phyloP scores from a whole-genome alignment of 2,797 vertebrate species.

The Rhabdomys pumilio region DNA sequence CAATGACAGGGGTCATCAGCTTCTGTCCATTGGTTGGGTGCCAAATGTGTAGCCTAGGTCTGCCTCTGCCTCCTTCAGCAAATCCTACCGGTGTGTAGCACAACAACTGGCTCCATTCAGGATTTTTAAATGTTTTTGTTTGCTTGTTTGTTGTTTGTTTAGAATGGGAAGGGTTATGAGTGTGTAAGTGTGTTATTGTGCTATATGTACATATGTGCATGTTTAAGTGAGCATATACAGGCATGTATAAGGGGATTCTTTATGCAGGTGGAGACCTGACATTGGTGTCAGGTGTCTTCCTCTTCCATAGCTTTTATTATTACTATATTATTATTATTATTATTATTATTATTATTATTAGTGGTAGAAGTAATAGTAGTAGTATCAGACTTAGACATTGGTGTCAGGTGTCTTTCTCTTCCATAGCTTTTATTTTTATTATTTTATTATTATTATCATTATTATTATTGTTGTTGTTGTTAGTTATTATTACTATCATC shows the following conservation, averaged over 20 bases:
- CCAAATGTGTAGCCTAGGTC: too few relatives aligned
- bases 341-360: not conserved
- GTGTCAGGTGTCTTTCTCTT: too few relatives aligned
- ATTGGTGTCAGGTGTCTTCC: not conserved
- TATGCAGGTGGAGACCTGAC: not conserved
- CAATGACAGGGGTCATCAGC: too few relatives aligned
- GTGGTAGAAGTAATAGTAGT: too few relatives aligned
- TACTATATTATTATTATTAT: not conserved
- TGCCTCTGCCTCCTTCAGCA: too few relatives aligned
- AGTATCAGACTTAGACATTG: too few relatives aligned
- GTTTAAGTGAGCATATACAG: not conserved
- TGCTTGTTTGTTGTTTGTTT: not conserved
- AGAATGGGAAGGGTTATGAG: not conserved
- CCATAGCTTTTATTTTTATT: too few relatives aligned
- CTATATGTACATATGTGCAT: not conserved
- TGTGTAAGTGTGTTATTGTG: not conserved
- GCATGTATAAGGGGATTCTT: accelerated
- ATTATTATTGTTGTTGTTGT: not conserved
- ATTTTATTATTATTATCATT: too few relatives aligned
- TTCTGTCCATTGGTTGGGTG: too few relatives aligned
- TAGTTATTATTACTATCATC: not conserved
- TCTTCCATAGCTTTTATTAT: not conserved
- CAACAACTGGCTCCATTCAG: too few relatives aligned
- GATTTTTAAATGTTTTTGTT: not conserved
- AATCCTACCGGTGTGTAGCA: too few relatives aligned